Conservation (phyloP, 2,113 vertebrate genomes). For the Syrrhaptes paradoxus region DNA sequence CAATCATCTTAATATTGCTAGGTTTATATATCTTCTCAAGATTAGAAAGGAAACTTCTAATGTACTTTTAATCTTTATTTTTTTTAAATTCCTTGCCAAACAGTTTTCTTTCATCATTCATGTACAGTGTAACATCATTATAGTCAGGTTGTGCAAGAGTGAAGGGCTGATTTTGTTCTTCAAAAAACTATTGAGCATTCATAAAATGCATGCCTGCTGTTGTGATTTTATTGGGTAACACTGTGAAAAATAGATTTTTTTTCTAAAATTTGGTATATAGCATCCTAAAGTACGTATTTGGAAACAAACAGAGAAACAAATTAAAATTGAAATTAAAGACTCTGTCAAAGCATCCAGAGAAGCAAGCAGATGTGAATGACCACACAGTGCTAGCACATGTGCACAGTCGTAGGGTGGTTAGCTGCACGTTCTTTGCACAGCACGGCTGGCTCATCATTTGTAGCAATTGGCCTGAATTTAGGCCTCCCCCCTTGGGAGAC, state of each 20-base stretch:
- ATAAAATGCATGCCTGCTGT: not conserved
- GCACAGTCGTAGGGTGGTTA: rapidly evolving
- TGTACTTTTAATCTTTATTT: constrained; percentile 1
- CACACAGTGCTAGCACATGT: rapidly evolving
- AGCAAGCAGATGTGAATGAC: not conserved
- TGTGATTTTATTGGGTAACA: not conserved
- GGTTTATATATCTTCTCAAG: not conserved
- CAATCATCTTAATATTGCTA: constrained; percentile 24
- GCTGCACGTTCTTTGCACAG: rapidly evolving
- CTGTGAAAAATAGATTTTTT: not conserved
- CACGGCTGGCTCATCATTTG: not conserved
- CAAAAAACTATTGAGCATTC: not conserved
- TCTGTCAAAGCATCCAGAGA: not conserved
- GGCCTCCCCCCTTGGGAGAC: not conserved
- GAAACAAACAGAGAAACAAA: not conserved
- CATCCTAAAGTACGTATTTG: not conserved
- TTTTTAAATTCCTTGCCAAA: constrained; percentile 36
- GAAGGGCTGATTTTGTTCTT: not conserved
- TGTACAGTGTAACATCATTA: not conserved
- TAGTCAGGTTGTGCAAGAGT: not conserved
- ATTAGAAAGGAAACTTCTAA: constrained; percentile 6
- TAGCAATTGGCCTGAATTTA: not conserved
- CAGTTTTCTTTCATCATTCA: not conserved
- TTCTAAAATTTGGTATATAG: not conserved
- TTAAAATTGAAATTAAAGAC: not conserved